Evolutionary conservation across 2,113 vertebrate genomes (phyloP), one percentile per base, ranked within the genome.

Genomic region (Mastomys natalensis): DNA sequence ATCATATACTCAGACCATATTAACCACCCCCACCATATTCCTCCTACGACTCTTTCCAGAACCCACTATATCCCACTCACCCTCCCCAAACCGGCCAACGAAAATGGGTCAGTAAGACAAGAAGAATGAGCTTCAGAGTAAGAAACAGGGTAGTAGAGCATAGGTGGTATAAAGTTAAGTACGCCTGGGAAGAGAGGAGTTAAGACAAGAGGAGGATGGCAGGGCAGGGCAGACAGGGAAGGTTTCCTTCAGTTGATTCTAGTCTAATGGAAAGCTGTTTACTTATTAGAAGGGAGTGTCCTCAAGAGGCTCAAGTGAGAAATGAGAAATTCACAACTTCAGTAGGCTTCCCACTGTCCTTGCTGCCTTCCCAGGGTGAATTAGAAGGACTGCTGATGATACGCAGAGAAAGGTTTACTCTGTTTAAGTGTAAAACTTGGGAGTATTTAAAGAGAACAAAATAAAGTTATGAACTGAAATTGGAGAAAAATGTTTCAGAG

Each of bases 11-110:
- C 53, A 58, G 9, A 55, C 34, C 4, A 21, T 19, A 21, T 11
- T 31, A 11, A 66, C 9, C 34, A 58, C 9, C 34, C n/a, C 2
- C 51, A 55, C 51, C 4, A 31, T n/a, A 22, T 2, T n/a, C 10
- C 15, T 34, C 0, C 7, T 53, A 81, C 17, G 51, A 6, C 48
- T 55, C 19, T 10, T 81, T 37, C 51, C 16, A 34, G 34, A 55
- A n/a, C 0, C 34, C 31, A 6, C 8, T n/a, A 24, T 22, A 24
- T 7, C 2, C 17, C 31, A 3, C 31, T 55, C 2, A 10, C 43
- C 11, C 17, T 55, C 51, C 17, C 37, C 10, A 51, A 55, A 31
- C 29, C 48, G 53, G 17, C 10, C 34, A 80, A 37, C 29, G 6
- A 34, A 80, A 55, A 6, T 10, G 19, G 31, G 15, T 0, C 34